Evolutionary conservation across 2,113 vertebrate species (phyloP), one percentile per base, ranked within the genome.

Genomic region (Cinclus mexicanus): DNA sequence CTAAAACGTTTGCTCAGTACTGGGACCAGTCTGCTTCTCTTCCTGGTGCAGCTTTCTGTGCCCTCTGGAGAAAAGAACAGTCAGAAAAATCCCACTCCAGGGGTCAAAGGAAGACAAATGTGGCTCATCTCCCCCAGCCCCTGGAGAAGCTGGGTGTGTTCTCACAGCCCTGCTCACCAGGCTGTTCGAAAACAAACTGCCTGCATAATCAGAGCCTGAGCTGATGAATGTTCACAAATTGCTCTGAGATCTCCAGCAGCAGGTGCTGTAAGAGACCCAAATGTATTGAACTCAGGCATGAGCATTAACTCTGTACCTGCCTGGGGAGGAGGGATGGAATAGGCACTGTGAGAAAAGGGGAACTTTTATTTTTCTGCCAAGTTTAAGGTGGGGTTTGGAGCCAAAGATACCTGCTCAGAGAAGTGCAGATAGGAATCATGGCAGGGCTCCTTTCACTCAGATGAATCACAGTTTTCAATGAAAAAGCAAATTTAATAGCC

Each of bases 221-320:
- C 44, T 87, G 56, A 68, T 84, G 86, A 53, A 65, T n/a, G 49
- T 11, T 50, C 82, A 74, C 65, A 65, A 29, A 91, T 50, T 76
- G 70, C 83, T 93, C 72, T 61, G 83, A 69, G 74, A 61, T 87
- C 69, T 89, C 76, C 83, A 61, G 78, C 84, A 64, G 67, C 93
- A 89, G 95, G 37, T 89, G 83, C 77, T 87, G 37, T 11, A 10
- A 87, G 53, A 85, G 65, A 91, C 65, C n/a, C 56, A 20, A 46
- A 10, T 10, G 37, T 22, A 16, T 14, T 31, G 41, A 83, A 89
- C 15, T 12, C 46, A 60, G 49, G 4, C 21, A 22, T 5, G 33
- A 76, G 46, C 3, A 16, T 41, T 59, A 55, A 70, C 56, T 70
- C 10, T 49, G 89, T 35, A 17, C 13, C 39, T 89, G 37, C 65